These are phyloP conservation scores for Poecile montanus DNA, from an alignment of 2,797 vertebrate species.

Conservation along the genomic window DNA sequence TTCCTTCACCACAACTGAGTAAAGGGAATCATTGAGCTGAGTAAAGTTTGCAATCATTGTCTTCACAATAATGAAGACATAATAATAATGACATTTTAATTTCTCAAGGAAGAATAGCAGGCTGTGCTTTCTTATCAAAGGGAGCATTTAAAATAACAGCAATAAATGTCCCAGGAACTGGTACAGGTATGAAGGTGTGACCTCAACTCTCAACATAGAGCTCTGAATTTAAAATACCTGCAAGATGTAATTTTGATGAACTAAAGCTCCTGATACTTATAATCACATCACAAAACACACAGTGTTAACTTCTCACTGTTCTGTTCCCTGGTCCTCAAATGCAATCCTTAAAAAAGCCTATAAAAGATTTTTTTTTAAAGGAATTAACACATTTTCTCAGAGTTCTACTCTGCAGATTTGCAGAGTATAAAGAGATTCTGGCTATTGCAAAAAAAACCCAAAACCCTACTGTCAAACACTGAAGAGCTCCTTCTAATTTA, in stretches of 20 bases:
- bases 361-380: not conserved
- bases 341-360: not conserved
- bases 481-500: not conserved
- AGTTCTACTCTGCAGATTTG: not conserved
- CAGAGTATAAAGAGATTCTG: not conserved
- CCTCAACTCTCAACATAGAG: not conserved
- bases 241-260: not conserved
- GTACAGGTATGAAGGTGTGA: not conserved
- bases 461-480: not conserved
- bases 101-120: not conserved
- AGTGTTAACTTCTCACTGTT: not conserved
- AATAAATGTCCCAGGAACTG: not conserved
- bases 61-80: not conserved
- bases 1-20: not conserved
- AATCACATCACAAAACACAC: not conserved
- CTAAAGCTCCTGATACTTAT: not conserved
- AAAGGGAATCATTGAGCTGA: not conserved
- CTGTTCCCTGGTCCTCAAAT: not conserved
- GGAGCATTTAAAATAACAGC: not conserved
- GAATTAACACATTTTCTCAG: not conserved
- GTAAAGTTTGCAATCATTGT: not conserved
- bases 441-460: fast-evolving
- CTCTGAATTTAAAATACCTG: not conserved
- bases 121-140: not conserved
- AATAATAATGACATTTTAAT: not conserved